Conservation (phyloP, 2,797 vertebrate species). For the Neomorphus geoffroyi region DNA sequence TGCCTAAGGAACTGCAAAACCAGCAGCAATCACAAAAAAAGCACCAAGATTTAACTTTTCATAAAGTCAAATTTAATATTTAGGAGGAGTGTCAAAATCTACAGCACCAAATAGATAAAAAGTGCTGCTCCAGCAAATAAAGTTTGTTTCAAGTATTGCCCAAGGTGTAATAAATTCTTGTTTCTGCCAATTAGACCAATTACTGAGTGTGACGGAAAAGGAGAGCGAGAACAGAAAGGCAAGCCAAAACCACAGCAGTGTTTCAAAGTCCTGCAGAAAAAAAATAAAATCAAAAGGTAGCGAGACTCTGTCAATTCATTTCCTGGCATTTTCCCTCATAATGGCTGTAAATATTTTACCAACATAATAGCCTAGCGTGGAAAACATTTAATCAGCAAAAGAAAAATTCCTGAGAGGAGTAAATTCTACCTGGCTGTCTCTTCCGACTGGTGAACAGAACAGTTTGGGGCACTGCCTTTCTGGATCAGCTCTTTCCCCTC, state of each 20-base stretch:
- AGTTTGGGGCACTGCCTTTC: neutral
- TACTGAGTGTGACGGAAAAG: slow-evolving; percentile 62
- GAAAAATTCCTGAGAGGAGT: slow-evolving; percentile 29
- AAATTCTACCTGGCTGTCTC: slow-evolving; percentile 14
- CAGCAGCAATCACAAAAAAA: slow-evolving; percentile 53
- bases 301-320: neutral
- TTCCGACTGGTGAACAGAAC: neutral
- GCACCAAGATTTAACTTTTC: slow-evolving; percentile 71
- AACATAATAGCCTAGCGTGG: slow-evolving; percentile 23
- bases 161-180: slow-evolving; percentile 76
- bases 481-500: neutral
- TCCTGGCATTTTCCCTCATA: slow-evolving; percentile 38
- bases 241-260: slow-evolving; percentile 26
- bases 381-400: slow-evolving; percentile 58
- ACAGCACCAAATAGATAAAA: slow-evolving; percentile 58
- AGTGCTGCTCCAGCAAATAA: slow-evolving; percentile 79
- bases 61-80: slow-evolving; percentile 75
- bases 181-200: slow-evolving; percentile 77
- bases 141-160: slow-evolving; percentile 77
- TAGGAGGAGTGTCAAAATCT: slow-evolving; percentile 72
- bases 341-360: slow-evolving; percentile 53
- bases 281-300: neutral
- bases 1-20: slow-evolving; percentile 65
- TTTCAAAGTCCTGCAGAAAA: neutral
- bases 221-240: slow-evolving; percentile 14